phyloP scores from a whole-genome alignment of 2,888 invertebrate species.

The Antitype chi region DNA sequence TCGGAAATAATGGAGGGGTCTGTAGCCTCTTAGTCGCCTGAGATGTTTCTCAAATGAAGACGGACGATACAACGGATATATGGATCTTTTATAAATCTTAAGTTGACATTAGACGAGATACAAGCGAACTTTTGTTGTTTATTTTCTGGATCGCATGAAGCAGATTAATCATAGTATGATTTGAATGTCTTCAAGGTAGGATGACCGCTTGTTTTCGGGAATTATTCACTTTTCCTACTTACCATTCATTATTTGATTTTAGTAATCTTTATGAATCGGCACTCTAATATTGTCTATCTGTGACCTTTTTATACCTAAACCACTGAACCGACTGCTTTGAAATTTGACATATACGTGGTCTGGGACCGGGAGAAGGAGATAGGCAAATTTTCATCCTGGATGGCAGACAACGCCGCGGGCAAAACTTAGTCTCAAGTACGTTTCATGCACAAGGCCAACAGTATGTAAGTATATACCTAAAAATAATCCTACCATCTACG shows the following conservation, averaged over 20 bases:
- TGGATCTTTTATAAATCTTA: slow-evolving; percentile 27
- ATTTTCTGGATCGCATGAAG: not conserved
- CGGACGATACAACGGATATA: slow-evolving; percentile 27
- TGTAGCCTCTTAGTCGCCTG: slow-evolving; percentile 34
- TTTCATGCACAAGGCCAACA: not conserved
- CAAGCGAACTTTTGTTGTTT: slow-evolving; percentile 1
- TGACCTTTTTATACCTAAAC: not conserved
- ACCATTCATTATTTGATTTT: not conserved
- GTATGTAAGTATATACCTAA: not conserved
- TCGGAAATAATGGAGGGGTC: slow-evolving; percentile 43
- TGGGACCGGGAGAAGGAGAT: not conserved
- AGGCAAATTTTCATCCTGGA: not conserved
- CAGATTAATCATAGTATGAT: slow-evolving; percentile 16
- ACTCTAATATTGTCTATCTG: not conserved
- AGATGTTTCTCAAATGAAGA: slow-evolving; percentile 50
- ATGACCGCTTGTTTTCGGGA: not conserved
- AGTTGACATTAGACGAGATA: slow-evolving; percentile 7
- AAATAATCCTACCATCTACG: slow-evolving; percentile 1
- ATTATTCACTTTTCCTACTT: not conserved
- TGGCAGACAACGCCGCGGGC: not conserved
- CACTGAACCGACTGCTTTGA: not conserved
- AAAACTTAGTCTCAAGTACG: not conserved
- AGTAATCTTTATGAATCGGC: not conserved
- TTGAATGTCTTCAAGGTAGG: slow-evolving; percentile 19
- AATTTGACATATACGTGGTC: not conserved